A percentile compares a stretch with the other conserved stretches of the same genome.
phyloP scores from a whole-genome alignment of 2,888 invertebrate species.

The Rhamnusium bicolor region DNA sequence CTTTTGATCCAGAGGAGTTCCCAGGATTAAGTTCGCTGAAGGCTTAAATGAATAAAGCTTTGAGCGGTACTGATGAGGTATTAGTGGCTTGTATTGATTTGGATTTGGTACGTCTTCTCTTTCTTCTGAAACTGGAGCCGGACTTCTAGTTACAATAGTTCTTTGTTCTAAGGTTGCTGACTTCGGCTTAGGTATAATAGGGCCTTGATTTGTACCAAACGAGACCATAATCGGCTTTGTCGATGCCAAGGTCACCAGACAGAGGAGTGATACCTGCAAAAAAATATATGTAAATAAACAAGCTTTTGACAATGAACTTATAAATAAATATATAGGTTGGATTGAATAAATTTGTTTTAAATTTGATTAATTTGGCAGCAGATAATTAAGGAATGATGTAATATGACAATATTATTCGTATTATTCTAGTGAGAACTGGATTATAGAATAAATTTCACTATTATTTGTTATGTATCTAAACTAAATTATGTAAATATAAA shows the following conservation, averaged over 20 bases:
- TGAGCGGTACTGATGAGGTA: constrained; percentile 65
- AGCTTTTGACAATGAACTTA: constrained; percentile 42
- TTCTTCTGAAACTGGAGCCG: constrained; percentile 65
- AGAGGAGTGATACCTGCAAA: constrained; percentile 63
- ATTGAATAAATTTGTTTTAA: constrained; percentile 1
- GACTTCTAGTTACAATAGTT: constrained; percentile 51
- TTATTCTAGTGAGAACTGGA: neutral
- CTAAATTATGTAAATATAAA: neutral
- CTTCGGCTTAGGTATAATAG: constrained; percentile 63
- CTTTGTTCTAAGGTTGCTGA: constrained; percentile 46
- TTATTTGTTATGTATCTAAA: neutral
- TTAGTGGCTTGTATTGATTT: constrained; percentile 62
- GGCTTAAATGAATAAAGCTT: constrained; percentile 61
- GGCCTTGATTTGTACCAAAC: constrained; percentile 69
- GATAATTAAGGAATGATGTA: neutral
- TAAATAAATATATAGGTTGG: constrained; percentile 1
- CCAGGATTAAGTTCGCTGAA: constrained; percentile 63
- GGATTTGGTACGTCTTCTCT: constrained; percentile 67
- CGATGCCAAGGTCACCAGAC: constrained; percentile 58
- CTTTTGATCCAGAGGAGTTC: constrained; percentile 67
- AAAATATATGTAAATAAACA: constrained; percentile 41
- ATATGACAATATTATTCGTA: neutral
- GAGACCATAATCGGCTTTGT: constrained; percentile 68
- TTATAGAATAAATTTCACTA: neutral
- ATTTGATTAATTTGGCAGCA: constrained; percentile 2